A percentile compares a stretch with the other conserved stretches of the same genome.
These are phyloP conservation scores for Ataeniobius toweri DNA, from an alignment of 2,797 vertebrate species.

Conservation along the genomic window DNA sequence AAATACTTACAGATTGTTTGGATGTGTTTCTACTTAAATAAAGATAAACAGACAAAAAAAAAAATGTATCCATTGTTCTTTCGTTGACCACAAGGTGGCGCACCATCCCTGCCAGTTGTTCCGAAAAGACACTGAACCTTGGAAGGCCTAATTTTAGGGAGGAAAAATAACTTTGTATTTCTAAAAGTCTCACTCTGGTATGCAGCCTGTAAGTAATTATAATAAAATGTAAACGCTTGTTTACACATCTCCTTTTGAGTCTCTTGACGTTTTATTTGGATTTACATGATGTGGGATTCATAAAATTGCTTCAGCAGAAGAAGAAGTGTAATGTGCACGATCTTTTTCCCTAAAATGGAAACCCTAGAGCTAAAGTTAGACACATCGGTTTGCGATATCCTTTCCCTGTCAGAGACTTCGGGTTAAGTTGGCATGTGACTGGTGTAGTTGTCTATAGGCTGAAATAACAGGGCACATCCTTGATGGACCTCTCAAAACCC, in stretches of 20 bases:
- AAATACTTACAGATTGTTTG: slow-evolving; percentile 27
- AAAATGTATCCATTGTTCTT: too few species aligned
- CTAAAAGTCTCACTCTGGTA: slow-evolving; percentile 54
- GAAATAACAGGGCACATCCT: slow-evolving; percentile 33
- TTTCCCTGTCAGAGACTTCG: slow-evolving; percentile 42
- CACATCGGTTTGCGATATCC: slow-evolving; percentile 52
- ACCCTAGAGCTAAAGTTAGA: slow-evolving; percentile 52
- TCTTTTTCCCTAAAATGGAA: slow-evolving; percentile 53
- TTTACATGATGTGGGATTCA: slow-evolving; percentile 43
- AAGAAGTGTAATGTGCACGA: slow-evolving; percentile 50
- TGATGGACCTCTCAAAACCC: slow-evolving; percentile 40
- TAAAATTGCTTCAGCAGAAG: slow-evolving; percentile 57
- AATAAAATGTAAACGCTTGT: slow-evolving; percentile 53
- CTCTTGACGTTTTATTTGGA: slow-evolving; percentile 64
- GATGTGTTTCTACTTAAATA: slow-evolving; percentile 51
- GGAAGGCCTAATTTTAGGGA: slow-evolving; percentile 51
- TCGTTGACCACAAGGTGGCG: slow-evolving; percentile 55
- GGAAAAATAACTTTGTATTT: slow-evolving; percentile 47
- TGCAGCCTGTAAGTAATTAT: slow-evolving; percentile 59
- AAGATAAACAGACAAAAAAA: slow-evolving; percentile 28
- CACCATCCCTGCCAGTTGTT: neutral
- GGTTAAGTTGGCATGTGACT: slow-evolving; percentile 44
- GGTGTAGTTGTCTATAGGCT: slow-evolving; percentile 47
- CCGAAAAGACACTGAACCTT: slow-evolving; percentile 3
- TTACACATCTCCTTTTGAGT: slow-evolving; percentile 52